A percentile compares a stretch with the other conserved stretches of the same genome.
phyloP scores from a whole-genome alignment of 2,888 invertebrate species.

The Camptogramma bilineatum region DNA sequence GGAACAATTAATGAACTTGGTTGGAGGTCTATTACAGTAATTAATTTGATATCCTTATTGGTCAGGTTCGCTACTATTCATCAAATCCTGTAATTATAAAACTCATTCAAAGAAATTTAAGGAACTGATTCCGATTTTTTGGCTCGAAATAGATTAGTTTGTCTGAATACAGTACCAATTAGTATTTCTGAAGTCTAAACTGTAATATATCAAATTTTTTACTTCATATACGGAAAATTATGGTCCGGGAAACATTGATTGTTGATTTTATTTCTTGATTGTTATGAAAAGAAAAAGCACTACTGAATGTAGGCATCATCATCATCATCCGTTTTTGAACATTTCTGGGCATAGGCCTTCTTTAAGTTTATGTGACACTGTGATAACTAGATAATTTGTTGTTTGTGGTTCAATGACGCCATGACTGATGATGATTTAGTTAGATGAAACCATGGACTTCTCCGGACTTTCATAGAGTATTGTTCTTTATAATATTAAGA shows the following conservation, averaged over 20 bases:
- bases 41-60: background rate
- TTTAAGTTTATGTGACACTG: too few relatives aligned
- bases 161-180: background rate
- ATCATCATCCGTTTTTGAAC: background rate
- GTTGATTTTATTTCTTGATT: background rate
- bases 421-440: too few relatives aligned
- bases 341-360: background rate
- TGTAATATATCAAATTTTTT: background rate
- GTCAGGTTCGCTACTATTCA: background rate
- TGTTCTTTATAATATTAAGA: too few relatives aligned
- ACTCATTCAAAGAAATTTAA: background rate
- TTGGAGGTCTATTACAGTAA: constrained; percentile 6
- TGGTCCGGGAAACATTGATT: background rate
- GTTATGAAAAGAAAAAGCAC: background rate
- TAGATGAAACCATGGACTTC: too few relatives aligned
- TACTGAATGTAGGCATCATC: background rate
- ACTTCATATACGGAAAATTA: background rate
- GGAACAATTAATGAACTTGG: background rate
- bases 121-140: background rate
- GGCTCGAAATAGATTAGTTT: background rate
- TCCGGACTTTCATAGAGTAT: too few relatives aligned
- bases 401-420: too few relatives aligned
- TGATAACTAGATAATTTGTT: too few relatives aligned
- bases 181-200: background rate
- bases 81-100: background rate